These are phyloP conservation scores for Andrena praecox DNA, from an alignment of 2,888 invertebrate genomes.

Conservation along the genomic window DNA sequence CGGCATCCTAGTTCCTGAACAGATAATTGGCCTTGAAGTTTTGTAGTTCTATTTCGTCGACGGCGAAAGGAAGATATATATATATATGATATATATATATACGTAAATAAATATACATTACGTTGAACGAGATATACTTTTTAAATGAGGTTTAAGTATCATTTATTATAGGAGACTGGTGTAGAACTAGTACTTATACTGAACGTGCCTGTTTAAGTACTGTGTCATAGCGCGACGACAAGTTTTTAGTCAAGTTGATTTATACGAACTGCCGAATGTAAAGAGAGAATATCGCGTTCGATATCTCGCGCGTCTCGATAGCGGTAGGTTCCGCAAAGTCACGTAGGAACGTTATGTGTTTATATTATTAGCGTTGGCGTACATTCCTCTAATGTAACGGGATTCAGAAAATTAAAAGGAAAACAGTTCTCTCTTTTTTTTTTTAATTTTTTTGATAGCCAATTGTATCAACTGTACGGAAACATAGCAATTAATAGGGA, in stretches of 20 bases:
- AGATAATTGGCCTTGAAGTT: slow-evolving; percentile 61
- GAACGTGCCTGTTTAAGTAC: slow-evolving; percentile 57
- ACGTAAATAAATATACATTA: slow-evolving; percentile 50
- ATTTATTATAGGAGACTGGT: slow-evolving; percentile 60
- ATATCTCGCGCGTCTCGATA: slow-evolving; percentile 33
- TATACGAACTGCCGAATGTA: slow-evolving; percentile 16
- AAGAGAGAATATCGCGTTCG: slow-evolving; percentile 7
- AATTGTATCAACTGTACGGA: slow-evolving; percentile 7
- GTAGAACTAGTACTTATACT: slow-evolving; percentile 61
- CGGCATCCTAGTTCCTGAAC: slow-evolving; percentile 67
- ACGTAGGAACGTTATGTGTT: slow-evolving; percentile 38
- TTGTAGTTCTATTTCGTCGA: slow-evolving; percentile 47
- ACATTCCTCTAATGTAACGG: slow-evolving; percentile 51
- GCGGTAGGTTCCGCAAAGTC: slow-evolving; percentile 29
- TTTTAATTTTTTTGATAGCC: slow-evolving; percentile 5
- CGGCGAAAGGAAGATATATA: slow-evolving; percentile 8
- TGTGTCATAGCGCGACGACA: slow-evolving; percentile 40
- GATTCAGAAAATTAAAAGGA: slow-evolving; percentile 9
- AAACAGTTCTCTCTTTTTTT: not conserved
- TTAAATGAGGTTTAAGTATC: slow-evolving; percentile 40
- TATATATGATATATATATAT: slow-evolving; percentile 31
- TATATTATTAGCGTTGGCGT: slow-evolving; percentile 35
- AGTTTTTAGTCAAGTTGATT: slow-evolving; percentile 34
- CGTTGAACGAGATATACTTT: slow-evolving; percentile 44
- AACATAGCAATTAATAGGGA: slow-evolving; percentile 14